Conservation (phyloP, 2,113 vertebrate genomes). For the Mirza zaza region DNA sequence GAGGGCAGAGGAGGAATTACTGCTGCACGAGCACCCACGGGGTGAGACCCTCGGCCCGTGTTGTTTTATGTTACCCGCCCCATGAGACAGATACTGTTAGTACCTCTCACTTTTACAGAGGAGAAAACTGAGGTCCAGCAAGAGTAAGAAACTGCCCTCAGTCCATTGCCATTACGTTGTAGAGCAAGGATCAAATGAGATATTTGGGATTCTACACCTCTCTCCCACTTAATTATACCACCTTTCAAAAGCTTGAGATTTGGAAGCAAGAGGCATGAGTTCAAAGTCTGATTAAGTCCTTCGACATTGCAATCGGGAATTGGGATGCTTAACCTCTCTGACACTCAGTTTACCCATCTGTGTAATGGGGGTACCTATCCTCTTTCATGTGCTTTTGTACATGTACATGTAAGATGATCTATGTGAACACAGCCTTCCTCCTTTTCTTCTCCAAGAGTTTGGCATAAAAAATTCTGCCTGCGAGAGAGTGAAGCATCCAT, state of each 20-base stretch:
- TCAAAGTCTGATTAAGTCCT: background rate
- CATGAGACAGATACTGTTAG: background rate
- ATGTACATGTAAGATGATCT: too few species aligned
- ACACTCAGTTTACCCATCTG: background rate
- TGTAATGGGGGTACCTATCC: background rate
- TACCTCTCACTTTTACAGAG: background rate
- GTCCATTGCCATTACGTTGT: background rate
- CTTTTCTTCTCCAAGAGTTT: background rate
- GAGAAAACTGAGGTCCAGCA: background rate
- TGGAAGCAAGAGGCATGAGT: background rate
- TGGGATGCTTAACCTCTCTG: background rate
- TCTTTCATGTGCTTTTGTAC: background rate
- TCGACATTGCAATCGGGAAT: background rate
- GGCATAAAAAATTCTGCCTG: background rate
- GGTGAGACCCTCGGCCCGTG: too few species aligned
- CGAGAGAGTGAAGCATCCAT: background rate
- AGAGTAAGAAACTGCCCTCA: background rate
- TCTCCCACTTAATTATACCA: background rate
- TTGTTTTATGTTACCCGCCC: background rate
- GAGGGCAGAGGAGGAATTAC: accelerated
- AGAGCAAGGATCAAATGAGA: background rate
- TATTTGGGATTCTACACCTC: background rate
- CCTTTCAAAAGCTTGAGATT: background rate
- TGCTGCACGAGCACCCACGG: accelerated
- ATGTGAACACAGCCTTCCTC: background rate